Evolutionary conservation across 2,797 vertebrate species (phyloP).

Genomic region (Pteronotus mesoamericanus): DNA sequence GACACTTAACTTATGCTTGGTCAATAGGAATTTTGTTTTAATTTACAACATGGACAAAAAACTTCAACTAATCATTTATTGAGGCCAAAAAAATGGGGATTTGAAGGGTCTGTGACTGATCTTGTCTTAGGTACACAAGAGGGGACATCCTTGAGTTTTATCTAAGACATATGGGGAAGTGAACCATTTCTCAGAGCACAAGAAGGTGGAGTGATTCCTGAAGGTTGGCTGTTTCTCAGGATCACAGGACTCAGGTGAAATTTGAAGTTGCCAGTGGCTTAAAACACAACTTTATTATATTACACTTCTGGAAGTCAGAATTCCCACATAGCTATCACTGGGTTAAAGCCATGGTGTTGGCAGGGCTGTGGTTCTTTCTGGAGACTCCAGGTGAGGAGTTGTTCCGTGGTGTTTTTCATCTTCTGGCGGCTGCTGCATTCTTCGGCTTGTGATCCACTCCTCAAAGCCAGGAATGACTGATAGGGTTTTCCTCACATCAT

Average conservation of each 20-base stretch:
- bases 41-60: background rate
- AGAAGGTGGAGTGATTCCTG: background rate
- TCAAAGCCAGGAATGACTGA: background rate
- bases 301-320: background rate
- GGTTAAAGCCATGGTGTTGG: background rate
- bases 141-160: background rate
- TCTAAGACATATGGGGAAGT: background rate
- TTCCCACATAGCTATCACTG: background rate
- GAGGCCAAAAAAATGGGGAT: background rate
- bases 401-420: background rate
- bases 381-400: background rate
- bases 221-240: background rate
- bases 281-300: background rate
- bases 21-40: background rate
- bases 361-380: background rate
- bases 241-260: background rate
- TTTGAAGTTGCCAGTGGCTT: background rate
- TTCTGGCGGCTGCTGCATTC: background rate
- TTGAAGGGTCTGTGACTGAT: background rate
- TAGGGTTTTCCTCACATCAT: background rate
- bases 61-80: background rate
- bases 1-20: background rate
- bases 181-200: background rate
- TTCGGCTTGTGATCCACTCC: background rate
- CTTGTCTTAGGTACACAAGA: background rate